Base-by-base conservation (phyloP, 2,888 invertebrate species). In the Trilocha varians region DNA sequence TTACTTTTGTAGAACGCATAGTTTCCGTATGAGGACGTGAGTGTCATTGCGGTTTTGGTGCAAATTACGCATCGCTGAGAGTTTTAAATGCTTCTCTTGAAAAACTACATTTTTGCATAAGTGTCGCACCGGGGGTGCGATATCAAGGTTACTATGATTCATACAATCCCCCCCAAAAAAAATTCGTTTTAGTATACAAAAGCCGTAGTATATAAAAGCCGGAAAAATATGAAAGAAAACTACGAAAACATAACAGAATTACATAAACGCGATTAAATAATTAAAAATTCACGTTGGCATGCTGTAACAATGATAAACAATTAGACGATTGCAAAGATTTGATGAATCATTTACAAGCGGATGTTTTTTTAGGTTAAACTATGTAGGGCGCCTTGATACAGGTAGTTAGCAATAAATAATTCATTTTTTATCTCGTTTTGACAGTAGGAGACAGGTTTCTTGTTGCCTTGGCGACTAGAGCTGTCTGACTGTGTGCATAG, bases 301-400 rank as follows among this genome's bases (percentile, higher is more conserved):
- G 25, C 11, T 25, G 11, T 11, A 25, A 25, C 25, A 25, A 25
- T 25, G 25, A 9, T 25, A n/a, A 25, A 43, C 50, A 55, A 57
- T 53, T 55, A 53, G 40, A 44, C 38, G 43, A 53, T 57, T 56
- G 58, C 59, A 47, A 48, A 39, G 46, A 55, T 52, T 44, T 49
- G 57, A 54, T 62, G 64, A 64, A 46, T 66, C 62, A 69, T 53
- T 45, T 46, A 41, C 45, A 52, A 49, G 53, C 68, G 69, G 70
- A 72, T 77, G 70, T 70, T 73, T 70, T 75, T 72, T 67, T 62
- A 69, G 70, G 70, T 68, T 73, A 70, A 56, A 51, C 57, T 62
- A 76, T 66, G 68, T 78, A 65, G 76, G 66, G 47, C 73, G 57
- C 42, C 45, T 55, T 55, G 54, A 60, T 59, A 60, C 60, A 57